These are phyloP conservation scores for Talpa occidentalis DNA, from an alignment of 2,113 vertebrate species.

Conservation along the genomic window DNA sequence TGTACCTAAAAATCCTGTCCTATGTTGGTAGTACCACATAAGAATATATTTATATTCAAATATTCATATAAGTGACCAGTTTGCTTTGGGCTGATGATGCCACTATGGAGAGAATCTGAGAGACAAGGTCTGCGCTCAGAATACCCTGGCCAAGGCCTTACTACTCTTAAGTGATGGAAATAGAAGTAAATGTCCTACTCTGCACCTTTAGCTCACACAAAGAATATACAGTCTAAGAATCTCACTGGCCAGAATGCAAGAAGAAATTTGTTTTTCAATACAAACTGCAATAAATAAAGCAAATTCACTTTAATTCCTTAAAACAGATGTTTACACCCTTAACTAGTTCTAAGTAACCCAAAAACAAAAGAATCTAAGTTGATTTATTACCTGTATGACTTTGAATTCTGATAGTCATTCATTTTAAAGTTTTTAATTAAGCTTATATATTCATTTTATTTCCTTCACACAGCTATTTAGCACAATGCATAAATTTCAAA, in stretches of 20 bases:
- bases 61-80: neutral
- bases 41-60: conserved; percentile 14
- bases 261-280: neutral
- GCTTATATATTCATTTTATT: neutral
- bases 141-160: neutral
- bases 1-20: neutral
- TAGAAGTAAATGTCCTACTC: neutral
- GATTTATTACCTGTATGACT: neutral
- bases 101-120: neutral
- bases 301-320: conserved; percentile 29
- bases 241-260: neutral
- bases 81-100: neutral
- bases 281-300: neutral
- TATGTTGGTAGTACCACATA: neutral
- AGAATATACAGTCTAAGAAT: neutral
- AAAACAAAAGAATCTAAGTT: neutral
- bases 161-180: neutral
- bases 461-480: neutral
- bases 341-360: neutral
- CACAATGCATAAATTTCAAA: neutral
- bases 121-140: neutral
- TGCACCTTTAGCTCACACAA: neutral
- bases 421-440: neutral
- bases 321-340: neutral
- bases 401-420: neutral